These are phyloP conservation scores for Spongia lamella DNA, from an alignment of 37 sponge, comb jelly and placozoan species.

Conservation along the genomic window DNA sequence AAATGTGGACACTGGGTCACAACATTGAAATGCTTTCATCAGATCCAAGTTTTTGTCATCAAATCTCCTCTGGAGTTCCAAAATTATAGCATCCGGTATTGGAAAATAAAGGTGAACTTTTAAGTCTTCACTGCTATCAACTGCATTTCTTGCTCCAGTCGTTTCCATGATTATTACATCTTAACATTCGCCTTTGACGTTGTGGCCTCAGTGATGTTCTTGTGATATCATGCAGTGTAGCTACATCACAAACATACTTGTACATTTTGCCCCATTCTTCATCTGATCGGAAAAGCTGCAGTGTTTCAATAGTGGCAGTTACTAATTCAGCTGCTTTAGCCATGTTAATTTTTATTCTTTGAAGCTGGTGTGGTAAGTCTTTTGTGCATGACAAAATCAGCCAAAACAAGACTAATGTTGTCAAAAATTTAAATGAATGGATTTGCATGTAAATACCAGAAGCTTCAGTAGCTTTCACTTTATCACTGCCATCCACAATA, in stretches of 20 bases:
- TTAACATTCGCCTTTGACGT: conserved; percentile 14
- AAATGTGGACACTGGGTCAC: conserved; percentile 11
- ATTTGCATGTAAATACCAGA: conserved; percentile 55
- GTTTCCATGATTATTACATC: conserved; percentile 30
- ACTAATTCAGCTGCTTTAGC: conserved; percentile 43
- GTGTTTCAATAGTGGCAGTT: conserved; percentile 16
- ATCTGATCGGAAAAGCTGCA: conserved; percentile 27
- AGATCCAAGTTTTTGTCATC: not conserved
- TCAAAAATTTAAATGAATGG: conserved; percentile 43
- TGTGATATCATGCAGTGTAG: conserved; percentile 15
- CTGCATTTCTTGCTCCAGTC: conserved; percentile 26
- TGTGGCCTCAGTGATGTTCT: conserved; percentile 18
- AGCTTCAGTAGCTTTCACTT: conserved; percentile 59
- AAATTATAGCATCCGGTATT: conserved; percentile 15
- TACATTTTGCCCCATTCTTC: conserved; percentile 43
- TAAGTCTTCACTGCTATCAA: not conserved
- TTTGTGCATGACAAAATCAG: conserved; percentile 51
- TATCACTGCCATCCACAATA: conserved; percentile 55
- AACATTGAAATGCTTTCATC: conserved; percentile 6
- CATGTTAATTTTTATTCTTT: conserved; percentile 29
- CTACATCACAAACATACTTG: conserved; percentile 37
- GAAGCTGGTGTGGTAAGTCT: conserved; percentile 51
- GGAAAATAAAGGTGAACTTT: conserved; percentile 14
- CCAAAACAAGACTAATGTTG: conserved; percentile 36
- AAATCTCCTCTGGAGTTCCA: conserved; percentile 10